These are phyloP conservation scores for Rhinogobius similis DNA, from an alignment of 2,113 vertebrate species.

Conservation along the genomic window DNA sequence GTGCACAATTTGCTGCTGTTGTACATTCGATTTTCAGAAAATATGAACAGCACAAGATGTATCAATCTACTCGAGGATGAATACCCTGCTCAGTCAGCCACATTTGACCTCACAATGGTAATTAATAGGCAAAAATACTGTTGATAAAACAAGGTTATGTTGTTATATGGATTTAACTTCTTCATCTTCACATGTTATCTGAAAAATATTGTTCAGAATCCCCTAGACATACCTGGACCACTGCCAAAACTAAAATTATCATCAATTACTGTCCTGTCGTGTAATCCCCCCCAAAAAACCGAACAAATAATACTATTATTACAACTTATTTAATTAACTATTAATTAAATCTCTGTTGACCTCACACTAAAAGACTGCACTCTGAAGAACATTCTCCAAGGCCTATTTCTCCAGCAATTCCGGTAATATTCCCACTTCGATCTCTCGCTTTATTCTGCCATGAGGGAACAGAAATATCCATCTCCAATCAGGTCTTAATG, in stretches of 20 bases:
- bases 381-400: not conserved
- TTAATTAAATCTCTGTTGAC: not conserved
- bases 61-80: not conserved
- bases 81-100: not conserved
- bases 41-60: not conserved
- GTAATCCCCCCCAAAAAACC: not conserved
- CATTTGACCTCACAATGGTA: not conserved
- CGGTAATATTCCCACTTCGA: conserved; percentile 65
- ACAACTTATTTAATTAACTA: not conserved
- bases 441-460: conserved; percentile 68
- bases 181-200: not conserved
- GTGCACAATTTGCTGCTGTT: conserved; percentile 64
- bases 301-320: too few relatives aligned
- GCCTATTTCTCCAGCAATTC: conserved; percentile 50
- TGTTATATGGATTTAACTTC: not conserved
- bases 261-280: too few relatives aligned
- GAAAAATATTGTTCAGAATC: too few relatives aligned
- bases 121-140: too few relatives aligned
- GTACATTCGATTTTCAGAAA: not conserved
- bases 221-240: too few relatives aligned
- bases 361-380: conserved; percentile 4
- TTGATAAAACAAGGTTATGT: not conserved
- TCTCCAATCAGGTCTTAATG: conserved; percentile 76
- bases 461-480: conserved; percentile 71
- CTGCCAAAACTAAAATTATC: not conserved